These are phyloP conservation scores for Carcharodon carcharias DNA, from an alignment of 2,797 vertebrate genomes.

Conservation along the genomic window DNA sequence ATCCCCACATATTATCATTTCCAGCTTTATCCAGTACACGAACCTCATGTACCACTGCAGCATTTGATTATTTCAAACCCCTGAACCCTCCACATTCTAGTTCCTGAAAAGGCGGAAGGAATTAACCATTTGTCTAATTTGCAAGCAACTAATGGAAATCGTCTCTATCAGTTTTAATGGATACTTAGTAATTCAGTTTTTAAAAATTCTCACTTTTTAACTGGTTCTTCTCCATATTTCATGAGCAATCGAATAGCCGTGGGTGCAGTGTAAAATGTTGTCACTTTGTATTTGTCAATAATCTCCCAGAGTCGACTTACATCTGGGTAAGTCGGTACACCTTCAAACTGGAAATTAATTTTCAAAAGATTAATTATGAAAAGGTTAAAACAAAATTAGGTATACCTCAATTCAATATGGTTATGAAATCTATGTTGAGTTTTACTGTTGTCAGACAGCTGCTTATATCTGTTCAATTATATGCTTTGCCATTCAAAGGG, in stretches of 20 bases:
- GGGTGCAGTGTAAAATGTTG: conserved; percentile 94
- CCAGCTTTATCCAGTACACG: background rate
- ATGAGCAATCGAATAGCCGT: conserved; percentile 93
- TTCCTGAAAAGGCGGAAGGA: background rate
- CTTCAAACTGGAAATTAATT: conserved; percentile 75
- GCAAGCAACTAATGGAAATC: background rate
- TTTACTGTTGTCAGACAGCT: background rate
- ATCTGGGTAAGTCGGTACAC: conserved; percentile 84
- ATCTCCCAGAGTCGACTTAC: conserved; percentile 82
- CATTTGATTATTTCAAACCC: background rate
- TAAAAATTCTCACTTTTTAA: conserved; percentile 69
- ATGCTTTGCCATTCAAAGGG: background rate
- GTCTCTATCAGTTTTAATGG: background rate
- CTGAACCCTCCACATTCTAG: background rate
- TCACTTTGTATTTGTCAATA: conserved; percentile 86
- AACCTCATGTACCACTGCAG: background rate
- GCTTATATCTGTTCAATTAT: background rate
- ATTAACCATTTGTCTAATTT: background rate
- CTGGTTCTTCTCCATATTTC: conserved; percentile 88
- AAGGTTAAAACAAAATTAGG: background rate
- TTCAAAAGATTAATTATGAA: background rate
- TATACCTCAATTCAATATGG: background rate
- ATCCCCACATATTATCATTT: background rate
- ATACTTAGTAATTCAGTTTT: background rate
- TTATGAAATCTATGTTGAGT: background rate